phyloP scores from a whole-genome alignment of 1,140 invertebrate species.

The Dysdera silvatica region DNA sequence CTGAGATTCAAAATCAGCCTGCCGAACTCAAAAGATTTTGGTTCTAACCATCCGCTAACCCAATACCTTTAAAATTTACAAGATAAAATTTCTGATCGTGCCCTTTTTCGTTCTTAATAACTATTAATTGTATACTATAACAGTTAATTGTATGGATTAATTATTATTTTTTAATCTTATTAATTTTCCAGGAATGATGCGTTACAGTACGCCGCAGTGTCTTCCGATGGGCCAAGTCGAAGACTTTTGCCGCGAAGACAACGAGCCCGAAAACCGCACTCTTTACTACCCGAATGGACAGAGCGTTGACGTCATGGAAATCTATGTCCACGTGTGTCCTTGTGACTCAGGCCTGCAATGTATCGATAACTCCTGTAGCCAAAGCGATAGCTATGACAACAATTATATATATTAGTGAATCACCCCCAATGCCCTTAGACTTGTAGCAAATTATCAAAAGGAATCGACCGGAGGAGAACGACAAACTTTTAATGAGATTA shows the following conservation, averaged over 20 bases:
- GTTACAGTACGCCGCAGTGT: conserved; percentile 29
- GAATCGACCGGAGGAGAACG: too few relatives aligned
- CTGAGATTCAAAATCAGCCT: background rate
- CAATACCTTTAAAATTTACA: background rate
- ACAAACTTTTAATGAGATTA: too few relatives aligned
- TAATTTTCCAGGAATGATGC: conserved; percentile 21
- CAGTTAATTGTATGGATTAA: background rate
- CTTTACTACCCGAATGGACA: conserved; percentile 26
- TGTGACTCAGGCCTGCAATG: conserved; percentile 20
- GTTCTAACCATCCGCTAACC: background rate
- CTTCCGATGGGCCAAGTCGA: conserved; percentile 20
- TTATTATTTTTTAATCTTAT: background rate
- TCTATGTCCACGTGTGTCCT: conserved; percentile 23
- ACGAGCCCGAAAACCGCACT: conserved; percentile 23
- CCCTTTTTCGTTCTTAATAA: background rate
- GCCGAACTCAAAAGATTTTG: too few relatives aligned
- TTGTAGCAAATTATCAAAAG: too few relatives aligned
- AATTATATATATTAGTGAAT: conserved; percentile 21
- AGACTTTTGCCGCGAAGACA: conserved; percentile 24
- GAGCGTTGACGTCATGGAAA: conserved; percentile 8
- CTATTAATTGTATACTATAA: background rate
- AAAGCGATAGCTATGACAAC: conserved; percentile 15
- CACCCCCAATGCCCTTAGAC: too few relatives aligned
- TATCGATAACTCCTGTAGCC: conserved; percentile 12
- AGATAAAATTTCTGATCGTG: background rate